Conservation (phyloP, 2,888 invertebrate genomes). For the Ophion costatus region DNA sequence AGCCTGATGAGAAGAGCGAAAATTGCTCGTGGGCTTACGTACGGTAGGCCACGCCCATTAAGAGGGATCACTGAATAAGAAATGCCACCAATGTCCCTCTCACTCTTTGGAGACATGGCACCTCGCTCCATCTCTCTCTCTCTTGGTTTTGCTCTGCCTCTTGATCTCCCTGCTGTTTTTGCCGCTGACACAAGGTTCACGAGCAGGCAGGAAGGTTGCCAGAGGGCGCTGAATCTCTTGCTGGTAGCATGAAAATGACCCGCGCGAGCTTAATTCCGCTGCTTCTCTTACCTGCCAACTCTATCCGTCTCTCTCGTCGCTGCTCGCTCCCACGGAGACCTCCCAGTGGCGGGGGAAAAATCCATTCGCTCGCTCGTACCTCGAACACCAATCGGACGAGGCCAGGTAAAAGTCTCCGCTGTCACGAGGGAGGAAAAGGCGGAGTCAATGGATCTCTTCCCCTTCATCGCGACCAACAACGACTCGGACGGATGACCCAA, state of each 20-base stretch:
- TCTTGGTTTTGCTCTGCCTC: not conserved
- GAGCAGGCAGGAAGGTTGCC: slow-evolving; percentile 1
- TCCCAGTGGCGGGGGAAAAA: slow-evolving; percentile 17
- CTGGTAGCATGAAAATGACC: slow-evolving; percentile 43
- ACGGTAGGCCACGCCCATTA: slow-evolving; percentile 42
- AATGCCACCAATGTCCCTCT: slow-evolving; percentile 35
- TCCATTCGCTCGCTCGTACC: not conserved
- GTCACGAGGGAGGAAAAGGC: slow-evolving; percentile 23
- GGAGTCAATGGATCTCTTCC: slow-evolving; percentile 32
- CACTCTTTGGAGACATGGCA: slow-evolving; percentile 5
- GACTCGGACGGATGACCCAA: not conserved
- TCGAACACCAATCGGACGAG: slow-evolving; percentile 32
- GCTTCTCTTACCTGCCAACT: slow-evolving; percentile 36
- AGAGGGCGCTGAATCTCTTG: slow-evolving; percentile 22
- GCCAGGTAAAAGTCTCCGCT: slow-evolving; percentile 21
- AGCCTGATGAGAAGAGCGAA: slow-evolving; percentile 49
- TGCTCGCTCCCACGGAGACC: not conserved
- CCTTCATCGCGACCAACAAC: not conserved
- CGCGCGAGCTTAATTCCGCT: slow-evolving; percentile 1
- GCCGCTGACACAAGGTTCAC: slow-evolving; percentile 1
- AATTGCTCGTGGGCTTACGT: slow-evolving; percentile 23
- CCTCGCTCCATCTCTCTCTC: not conserved
- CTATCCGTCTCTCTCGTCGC: not conserved
- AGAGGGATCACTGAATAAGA: slow-evolving; percentile 27
- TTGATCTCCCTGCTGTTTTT: slow-evolving; percentile 13